These are phyloP conservation scores for Cirrhinus molitorella DNA, from an alignment of 2,797 vertebrate species.

Conservation along the genomic window DNA sequence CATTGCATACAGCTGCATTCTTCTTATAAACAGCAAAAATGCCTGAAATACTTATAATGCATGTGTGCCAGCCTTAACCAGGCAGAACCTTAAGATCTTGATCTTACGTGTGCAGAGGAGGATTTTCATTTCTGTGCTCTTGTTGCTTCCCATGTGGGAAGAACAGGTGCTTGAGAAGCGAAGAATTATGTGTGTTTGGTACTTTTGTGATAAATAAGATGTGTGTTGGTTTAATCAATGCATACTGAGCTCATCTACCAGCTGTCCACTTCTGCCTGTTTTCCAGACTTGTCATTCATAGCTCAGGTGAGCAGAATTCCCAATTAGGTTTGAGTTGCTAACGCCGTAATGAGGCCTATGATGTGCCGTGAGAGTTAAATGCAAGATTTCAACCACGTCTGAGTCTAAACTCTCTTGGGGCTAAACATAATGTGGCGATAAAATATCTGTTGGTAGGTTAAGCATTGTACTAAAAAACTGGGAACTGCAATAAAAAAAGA, in stretches of 20 bases:
- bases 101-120: conserved; percentile 11
- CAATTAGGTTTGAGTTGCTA: conserved; percentile 23
- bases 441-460: conserved; percentile 16
- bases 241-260: conserved; percentile 35
- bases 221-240: conserved; percentile 44
- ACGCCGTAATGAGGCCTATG: conserved; percentile 12
- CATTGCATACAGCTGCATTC: background rate
- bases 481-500: background rate
- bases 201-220: conserved; percentile 36
- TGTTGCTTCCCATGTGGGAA: conserved; percentile 39
- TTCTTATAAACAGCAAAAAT: background rate
- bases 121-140: conserved; percentile 34
- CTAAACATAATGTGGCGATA: background rate
- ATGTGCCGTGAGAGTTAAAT: background rate
- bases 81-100: conserved; percentile 24
- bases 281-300: conserved; percentile 25
- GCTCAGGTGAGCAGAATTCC: conserved; percentile 49
- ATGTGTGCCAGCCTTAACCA: conserved; percentile 23
- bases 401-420: conserved; percentile 6
- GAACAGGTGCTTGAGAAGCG: conserved; percentile 41
- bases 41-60: background rate
- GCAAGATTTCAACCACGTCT: background rate
- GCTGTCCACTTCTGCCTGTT: conserved; percentile 42
- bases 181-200: conserved; percentile 40
- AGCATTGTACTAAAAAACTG: background rate